A percentile compares a stretch with the other conserved stretches of the same genome.
Conservation (phyloP, 2,888 invertebrate species). For the Acanthosepion lycidas region DNA sequence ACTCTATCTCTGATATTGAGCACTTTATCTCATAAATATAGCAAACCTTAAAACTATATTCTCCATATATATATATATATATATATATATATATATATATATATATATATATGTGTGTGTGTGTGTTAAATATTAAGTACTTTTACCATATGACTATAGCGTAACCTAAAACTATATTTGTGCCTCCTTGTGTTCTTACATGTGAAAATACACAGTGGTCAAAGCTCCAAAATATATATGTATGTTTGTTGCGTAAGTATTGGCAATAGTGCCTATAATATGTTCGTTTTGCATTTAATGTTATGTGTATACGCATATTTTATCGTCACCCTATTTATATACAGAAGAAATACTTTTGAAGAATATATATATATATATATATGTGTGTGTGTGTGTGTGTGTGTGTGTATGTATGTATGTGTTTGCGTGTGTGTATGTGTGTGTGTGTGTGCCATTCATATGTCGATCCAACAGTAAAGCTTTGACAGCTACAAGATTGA, state of each 20-base stretch:
- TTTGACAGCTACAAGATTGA: slow-evolving; percentile 33
- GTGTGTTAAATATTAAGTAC: no score
- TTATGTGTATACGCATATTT: no score
- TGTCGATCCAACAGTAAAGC: slow-evolving; percentile 13
- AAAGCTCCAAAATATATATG: neutral
- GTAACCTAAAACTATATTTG: neutral
- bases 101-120: neutral
- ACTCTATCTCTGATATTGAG: no score
- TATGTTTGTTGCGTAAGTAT: no score
- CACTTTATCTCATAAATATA: no score
- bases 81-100: neutral
- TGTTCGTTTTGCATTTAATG: no score
- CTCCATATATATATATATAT: neutral
- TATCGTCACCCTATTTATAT: no score
- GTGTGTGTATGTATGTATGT: neutral
- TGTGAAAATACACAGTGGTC: neutral
- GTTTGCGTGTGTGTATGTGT: neutral
- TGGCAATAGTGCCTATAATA: no score
- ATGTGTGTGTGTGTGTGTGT: neutral
- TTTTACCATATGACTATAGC: no score
- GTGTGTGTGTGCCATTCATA: neutral
- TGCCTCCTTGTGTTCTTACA: neutral
- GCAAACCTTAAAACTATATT: neutral
- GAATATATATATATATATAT: neutral
- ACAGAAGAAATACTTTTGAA: no score